Base-by-base conservation (phyloP, 2,888 invertebrate genomes). In the Stictocephala bisonia region DNA sequence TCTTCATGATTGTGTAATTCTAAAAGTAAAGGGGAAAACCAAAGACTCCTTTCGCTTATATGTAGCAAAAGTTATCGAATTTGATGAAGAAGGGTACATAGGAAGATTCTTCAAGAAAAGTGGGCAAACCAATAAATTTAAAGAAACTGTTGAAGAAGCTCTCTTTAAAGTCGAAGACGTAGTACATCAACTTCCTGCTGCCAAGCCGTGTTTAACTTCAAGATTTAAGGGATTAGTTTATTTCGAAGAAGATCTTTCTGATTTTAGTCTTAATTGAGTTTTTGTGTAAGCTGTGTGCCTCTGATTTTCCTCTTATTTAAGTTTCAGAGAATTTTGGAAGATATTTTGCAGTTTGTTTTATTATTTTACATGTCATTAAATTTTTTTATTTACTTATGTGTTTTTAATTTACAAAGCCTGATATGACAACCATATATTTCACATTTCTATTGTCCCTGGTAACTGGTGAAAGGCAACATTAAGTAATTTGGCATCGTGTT, bases 101-200 rank as follows among this genome's bases (percentile, higher is more conserved):
- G 68, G 51, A n/a, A 70, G 44, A 58, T 74, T 74, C 53, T 51
- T 60, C 60, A 74, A 74, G 69, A 64, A 48, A 67, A 64, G n/a
- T 27, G 40, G 56, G 7, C 51, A 72, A 13, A 44, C 67, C 13
- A 18, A 35, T 44, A 74, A 74, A 41, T 74, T 74, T 31, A 27
- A 35, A 67, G 74, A 74, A 53, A 74, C 74, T 11, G 41, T 50
- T 66, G 74, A 74, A 67, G 67, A 72, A 41, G 71, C 67, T 6
- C 71, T 72, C 68, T 66, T 75, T 66, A 68, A 31, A 48, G 50
- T 29, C 18, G 68, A 68, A 1, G 68, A 68, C 24, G 68, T 68
- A 31, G 51, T 68, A 31, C 68, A 7, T 9, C 48, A 15, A 15
- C 66, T 66, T 26, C 48, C 44, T 41, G 18, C 66, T 66, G 1